Evolutionary conservation across 1,140 invertebrate genomes (phyloP), one percentile per base, ranked within the genome.

Genomic region (Zeugodacus cucurbitae): DNA sequence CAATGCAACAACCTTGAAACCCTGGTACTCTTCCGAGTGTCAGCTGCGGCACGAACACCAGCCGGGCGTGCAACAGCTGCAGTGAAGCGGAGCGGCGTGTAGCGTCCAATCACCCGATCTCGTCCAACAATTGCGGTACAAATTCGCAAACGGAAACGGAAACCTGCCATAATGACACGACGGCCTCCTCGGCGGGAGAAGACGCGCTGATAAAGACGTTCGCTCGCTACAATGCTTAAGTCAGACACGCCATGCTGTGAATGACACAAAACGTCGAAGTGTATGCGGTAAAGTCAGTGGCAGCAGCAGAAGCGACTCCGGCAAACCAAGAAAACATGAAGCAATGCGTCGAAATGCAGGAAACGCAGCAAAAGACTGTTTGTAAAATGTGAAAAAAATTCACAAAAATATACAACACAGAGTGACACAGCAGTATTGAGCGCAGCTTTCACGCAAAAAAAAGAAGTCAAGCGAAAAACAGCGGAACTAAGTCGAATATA

Each of bases 81-180:
- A n/a, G 48, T 7, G 48, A 54, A 14, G 48, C 14, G 14, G n/a
- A 62, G 32, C 64, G 34, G 22, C 7, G 41, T 82, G 34, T 7
- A 17, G 22, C 59, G 29, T 44, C 58, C 58, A 62, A 64, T 64
- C 62, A 64, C n/a, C 62, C 86, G 14, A 20, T 48, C 37, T 48
- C 37, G 59, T 62, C 37, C 86, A 48, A 67, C 86, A 62, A 87
- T 48, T 70, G 86, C 59, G 86, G 74, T 82, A 82, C 74, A 82
- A 82, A 87, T 67, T 87, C 86, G 48, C 44, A 70, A 88, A 67
- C 78, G 88, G 88, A 88, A 88, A 88, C 88, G 88, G 88, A 88
- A 88, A 85, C 82, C 59, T 86, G 59, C 78, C 58, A 67, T 88
- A 88, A 88, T 88, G 88, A 88, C 82, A 41, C 22, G 29, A 64